Conservation (phyloP, 1,140 invertebrate genomes). For the Riptortus pedestris region DNA sequence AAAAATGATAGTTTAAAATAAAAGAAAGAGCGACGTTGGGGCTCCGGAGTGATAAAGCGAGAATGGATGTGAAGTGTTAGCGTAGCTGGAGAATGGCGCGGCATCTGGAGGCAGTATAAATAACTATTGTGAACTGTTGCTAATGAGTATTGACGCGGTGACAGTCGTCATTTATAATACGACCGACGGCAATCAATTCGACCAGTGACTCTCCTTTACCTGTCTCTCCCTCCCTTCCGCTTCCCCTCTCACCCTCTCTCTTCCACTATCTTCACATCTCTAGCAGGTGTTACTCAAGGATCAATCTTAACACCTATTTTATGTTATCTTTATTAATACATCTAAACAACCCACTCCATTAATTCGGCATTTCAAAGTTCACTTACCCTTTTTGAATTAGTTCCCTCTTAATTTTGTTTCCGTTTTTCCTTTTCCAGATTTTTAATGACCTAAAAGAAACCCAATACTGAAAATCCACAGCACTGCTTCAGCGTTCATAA, state of each 20-base stretch:
- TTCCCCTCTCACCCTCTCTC: not conserved
- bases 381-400: too few relatives aligned
- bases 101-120: not conserved
- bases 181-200: conserved; percentile 3
- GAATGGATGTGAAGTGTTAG: not conserved
- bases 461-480: too few relatives aligned
- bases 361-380: too few relatives aligned
- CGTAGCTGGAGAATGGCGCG: not conserved
- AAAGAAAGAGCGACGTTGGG: not conserved
- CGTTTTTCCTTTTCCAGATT: too few relatives aligned
- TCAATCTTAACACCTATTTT: too few relatives aligned
- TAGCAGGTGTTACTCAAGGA: too few relatives aligned
- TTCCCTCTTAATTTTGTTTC: too few relatives aligned
- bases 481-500: too few relatives aligned
- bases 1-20: not conserved
- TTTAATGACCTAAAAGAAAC: too few relatives aligned
- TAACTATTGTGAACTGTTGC: conserved; percentile 15
- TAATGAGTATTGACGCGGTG: conserved; percentile 19
- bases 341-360: too few relatives aligned
- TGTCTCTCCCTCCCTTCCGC: not conserved
- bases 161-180: conserved; percentile 18
- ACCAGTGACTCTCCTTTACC: not conserved
- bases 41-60: not conserved
- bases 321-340: too few relatives aligned
- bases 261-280: too few relatives aligned